A percentile compares a stretch with the other conserved stretches of the same genome.
phyloP scores from a whole-genome alignment of 2,113 vertebrate genomes.

The Burhinus bistriatus region DNA sequence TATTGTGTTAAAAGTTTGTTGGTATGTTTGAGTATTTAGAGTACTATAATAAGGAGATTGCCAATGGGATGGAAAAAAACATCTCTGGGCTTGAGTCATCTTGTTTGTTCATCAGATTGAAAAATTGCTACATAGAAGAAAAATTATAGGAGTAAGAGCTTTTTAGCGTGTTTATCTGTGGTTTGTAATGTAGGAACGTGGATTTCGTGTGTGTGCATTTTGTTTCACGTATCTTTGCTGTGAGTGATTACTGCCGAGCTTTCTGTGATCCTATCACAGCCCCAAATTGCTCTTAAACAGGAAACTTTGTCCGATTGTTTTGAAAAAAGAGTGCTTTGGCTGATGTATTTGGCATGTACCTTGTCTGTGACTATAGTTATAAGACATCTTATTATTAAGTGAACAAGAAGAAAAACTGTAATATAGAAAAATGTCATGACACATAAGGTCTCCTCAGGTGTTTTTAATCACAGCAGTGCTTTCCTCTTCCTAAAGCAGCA shows the following conservation, averaged over 20 bases:
- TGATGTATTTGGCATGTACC: neutral
- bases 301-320: neutral
- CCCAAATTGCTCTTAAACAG: conserved; percentile 8
- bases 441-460: neutral
- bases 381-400: conserved; percentile 9
- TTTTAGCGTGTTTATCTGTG: neutral
- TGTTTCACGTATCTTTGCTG: neutral
- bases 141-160: neutral
- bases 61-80: neutral
- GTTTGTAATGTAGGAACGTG: neutral
- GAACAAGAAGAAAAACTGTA: conserved; percentile 30
- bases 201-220: neutral
- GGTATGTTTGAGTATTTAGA: neutral
- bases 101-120: neutral
- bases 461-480: conserved; percentile 19
- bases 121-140: neutral
- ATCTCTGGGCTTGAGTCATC: neutral
- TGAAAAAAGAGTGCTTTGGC: neutral
- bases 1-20: neutral
- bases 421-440: conserved; percentile 21
- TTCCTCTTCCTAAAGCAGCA: neutral
- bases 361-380: neutral
- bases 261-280: conserved; percentile 22
- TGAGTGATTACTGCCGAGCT: conserved; percentile 22
- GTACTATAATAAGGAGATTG: neutral